A percentile compares a stretch with the other conserved stretches of the same genome.
Evolutionary conservation across 1,140 invertebrate genomes (phyloP).

Genomic region (Euglossa dilemma): DNA sequence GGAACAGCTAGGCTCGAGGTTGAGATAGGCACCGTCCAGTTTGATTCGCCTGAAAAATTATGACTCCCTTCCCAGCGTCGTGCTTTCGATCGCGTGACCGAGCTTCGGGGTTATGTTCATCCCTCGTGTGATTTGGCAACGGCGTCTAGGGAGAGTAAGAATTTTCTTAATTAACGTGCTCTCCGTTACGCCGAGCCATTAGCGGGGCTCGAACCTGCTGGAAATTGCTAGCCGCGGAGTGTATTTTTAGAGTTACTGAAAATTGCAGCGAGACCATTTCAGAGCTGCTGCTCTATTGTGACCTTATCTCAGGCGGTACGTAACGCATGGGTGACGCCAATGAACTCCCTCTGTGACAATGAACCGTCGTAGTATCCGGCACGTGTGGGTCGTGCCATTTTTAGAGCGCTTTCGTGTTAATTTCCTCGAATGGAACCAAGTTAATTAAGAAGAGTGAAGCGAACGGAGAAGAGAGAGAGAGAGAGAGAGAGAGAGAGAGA

Average conservation of each 20-base stretch:
- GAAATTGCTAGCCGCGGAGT: not conserved
- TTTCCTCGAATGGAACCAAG: conserved; percentile 23
- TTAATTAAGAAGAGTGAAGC: conserved; percentile 26
- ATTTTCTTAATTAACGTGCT: not conserved
- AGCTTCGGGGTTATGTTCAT: too few species aligned
- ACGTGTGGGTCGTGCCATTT: conserved; percentile 4
- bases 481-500: not conserved
- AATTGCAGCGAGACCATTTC: not conserved
- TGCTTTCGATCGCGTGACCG: not conserved
- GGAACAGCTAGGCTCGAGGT: not conserved
- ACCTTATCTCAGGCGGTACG: not conserved
- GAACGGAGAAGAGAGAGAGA: not conserved
- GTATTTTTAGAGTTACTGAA: not conserved
- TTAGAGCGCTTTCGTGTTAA: conserved; percentile 15
- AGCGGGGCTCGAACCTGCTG: too few species aligned
- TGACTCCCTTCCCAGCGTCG: not conserved
- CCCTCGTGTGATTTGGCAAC: not conserved
- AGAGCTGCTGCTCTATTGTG: not conserved
- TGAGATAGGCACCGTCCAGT: not conserved
- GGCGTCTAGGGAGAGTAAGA: not conserved
- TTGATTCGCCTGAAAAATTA: conserved; percentile 11
- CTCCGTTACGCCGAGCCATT: not conserved
- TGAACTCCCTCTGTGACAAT: conserved; percentile 42
- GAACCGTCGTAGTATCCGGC: not conserved
- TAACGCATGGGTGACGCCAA: conserved; percentile 23